Base-by-base conservation (phyloP, 1,140 invertebrate species). In the Zaprionus nigranus region DNA sequence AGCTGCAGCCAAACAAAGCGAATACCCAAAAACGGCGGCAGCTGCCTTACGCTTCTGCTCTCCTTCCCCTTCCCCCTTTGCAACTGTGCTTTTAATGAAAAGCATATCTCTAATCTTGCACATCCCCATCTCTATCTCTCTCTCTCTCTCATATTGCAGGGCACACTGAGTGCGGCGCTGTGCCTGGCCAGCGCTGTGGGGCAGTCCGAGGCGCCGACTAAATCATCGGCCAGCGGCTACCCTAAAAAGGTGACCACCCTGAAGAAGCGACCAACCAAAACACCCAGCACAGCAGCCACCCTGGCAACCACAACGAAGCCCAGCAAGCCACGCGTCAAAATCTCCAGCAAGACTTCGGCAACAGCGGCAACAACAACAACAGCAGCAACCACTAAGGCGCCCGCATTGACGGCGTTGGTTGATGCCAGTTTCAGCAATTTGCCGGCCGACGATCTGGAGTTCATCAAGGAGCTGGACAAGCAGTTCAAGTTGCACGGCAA, bases 391-490 rank as follows among this genome's bases (percentile, higher is more conserved):
- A 84, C 64, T 20, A 88, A 77, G 24, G n/a, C 77, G 1, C 30
- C 79, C 0, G 66, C 75, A 2, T n/a, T 85, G 38, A 12, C 77
- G 1, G 26, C 79, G 0, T 62, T 75, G 5, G 17, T 85, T 28
- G 80, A 63, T n/a, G 71, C 68, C 11, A 82, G 67, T 24, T 93
- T 93, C 43, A 81, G 80, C 34, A 86, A 92, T 59, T 56, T 93
- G 61, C 82, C 92, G 1, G 79, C 77, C 5, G 92, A 93, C 61
- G 92, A 93, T 79, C 38, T 92, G 46, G 92, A 91, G 58, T 93
- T 93, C 49, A 92, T 93, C 56, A 92, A 92, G 62, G 90, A 92
- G 69, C 56, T 93, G 63, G 92, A 93, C 73, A 93, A 91, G 43
- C 92, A 93, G 62, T 93, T 93, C 22, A 92, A 91, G 54, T 54